phyloP scores from a whole-genome alignment of 37 sponge, comb jelly and placozoan species.

The Mnemiopsis leidyi region DNA sequence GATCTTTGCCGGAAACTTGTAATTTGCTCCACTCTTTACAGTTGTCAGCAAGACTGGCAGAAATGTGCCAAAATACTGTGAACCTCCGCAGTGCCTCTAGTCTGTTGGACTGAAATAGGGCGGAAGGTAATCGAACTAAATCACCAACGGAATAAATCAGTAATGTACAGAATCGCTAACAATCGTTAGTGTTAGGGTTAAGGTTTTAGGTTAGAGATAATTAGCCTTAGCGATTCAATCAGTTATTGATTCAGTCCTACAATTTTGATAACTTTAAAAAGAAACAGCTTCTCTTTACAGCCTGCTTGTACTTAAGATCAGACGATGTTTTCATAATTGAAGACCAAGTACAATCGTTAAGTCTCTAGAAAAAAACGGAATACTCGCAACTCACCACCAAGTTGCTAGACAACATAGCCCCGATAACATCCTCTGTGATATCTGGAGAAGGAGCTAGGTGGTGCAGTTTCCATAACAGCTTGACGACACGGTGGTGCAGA shows the following conservation, averaged over 20 bases:
- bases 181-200: too few relatives aligned
- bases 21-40: conserved; percentile 63
- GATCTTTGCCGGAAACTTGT: conserved; percentile 58
- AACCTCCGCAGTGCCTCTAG: conserved; percentile 43
- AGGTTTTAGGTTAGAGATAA: too few relatives aligned
- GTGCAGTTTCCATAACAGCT: conserved; percentile 62
- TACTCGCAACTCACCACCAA: background rate
- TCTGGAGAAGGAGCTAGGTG: conserved; percentile 48
- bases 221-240: too few relatives aligned
- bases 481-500: conserved; percentile 64
- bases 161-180: too few relatives aligned
- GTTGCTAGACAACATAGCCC: conserved; percentile 37
- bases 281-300: too few relatives aligned
- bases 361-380: background rate
- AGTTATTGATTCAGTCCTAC: too few relatives aligned
- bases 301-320: too few relatives aligned
- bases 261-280: too few relatives aligned
- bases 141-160: too few relatives aligned
- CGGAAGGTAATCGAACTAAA: too few relatives aligned
- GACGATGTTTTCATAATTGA: too few relatives aligned
- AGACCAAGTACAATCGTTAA: too few relatives aligned
- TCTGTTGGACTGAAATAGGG: conserved; percentile 29
- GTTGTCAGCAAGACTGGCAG: conserved; percentile 46
- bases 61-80: conserved; percentile 66
- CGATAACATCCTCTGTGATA: conserved; percentile 60